phyloP scores from a whole-genome alignment of 2,888 invertebrate species.

The Andrena minutula region DNA sequence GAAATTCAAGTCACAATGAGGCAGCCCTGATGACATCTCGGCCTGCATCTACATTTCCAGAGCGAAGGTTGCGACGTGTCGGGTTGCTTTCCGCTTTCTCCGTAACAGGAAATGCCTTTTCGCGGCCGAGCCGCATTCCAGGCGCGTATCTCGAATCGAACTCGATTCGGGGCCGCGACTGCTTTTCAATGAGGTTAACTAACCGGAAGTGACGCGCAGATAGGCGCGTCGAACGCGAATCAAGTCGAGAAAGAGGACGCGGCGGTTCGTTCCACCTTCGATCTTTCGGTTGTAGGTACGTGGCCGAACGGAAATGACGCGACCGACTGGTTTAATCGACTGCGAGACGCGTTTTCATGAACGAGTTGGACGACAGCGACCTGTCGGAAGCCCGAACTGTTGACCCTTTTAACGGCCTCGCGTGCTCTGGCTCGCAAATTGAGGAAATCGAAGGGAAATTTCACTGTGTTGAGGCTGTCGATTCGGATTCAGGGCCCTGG shows the following conservation, averaged over 20 bases:
- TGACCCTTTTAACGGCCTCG: conserved; percentile 50
- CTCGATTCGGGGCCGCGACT: conserved; percentile 61
- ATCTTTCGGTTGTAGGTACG: conserved; percentile 59
- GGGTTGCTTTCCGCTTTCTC: conserved; percentile 48
- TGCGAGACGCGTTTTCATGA: conserved; percentile 56
- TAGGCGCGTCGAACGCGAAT: conserved; percentile 76
- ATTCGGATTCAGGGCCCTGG: conserved; percentile 19
- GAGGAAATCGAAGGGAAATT: conserved; percentile 54
- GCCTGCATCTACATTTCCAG: background rate
- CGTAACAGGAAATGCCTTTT: conserved; percentile 54
- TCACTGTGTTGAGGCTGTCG: conserved; percentile 11
- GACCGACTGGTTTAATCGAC: conserved; percentile 53
- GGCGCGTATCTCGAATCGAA: conserved; percentile 67
- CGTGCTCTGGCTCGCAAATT: conserved; percentile 44
- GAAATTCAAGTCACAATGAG: background rate
- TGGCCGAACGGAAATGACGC: conserved; percentile 52
- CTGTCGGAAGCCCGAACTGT: conserved; percentile 27
- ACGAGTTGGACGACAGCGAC: background rate
- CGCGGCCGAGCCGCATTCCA: conserved; percentile 56
- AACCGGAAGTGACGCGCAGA: conserved; percentile 80
- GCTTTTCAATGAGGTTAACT: conserved; percentile 79
- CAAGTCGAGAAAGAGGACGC: conserved; percentile 59
- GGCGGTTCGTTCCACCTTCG: conserved; percentile 41
- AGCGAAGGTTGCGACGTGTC: background rate
- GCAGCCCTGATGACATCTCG: background rate